Evolutionary conservation across 2,888 invertebrate genomes (phyloP).

Genomic region (Caenorhabditis panamensis): DNA sequence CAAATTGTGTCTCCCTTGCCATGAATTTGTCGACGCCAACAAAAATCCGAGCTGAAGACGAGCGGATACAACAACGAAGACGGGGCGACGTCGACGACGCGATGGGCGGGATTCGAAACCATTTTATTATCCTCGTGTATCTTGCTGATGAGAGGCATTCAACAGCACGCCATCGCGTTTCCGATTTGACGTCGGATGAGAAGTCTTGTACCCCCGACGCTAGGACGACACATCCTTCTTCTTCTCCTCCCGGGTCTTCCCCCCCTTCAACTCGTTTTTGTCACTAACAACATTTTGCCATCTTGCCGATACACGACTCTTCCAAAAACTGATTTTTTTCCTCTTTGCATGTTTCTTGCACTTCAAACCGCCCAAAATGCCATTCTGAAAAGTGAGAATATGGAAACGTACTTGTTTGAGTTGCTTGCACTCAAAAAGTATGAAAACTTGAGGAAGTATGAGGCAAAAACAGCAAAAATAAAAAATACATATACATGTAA

Average conservation of each 20-base stretch:
- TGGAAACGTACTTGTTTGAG: no score
- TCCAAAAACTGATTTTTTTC: slow-evolving; percentile 31
- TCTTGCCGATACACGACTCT: slow-evolving; percentile 43
- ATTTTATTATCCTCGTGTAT: slow-evolving; percentile 65
- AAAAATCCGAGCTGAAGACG: slow-evolving; percentile 24
- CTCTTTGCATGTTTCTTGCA: slow-evolving; percentile 1
- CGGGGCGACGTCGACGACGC: slow-evolving; percentile 27
- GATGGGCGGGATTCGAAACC: slow-evolving; percentile 44
- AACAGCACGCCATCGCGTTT: slow-evolving; percentile 65
- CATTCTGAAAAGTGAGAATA: background rate
- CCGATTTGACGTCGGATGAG: slow-evolving; percentile 60
- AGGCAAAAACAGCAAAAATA: slow-evolving; percentile 12
- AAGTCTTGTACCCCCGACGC: slow-evolving; percentile 47
- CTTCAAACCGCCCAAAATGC: background rate
- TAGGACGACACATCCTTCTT: slow-evolving; percentile 55
- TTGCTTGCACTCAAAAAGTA: background rate
- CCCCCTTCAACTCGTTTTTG: slow-evolving; percentile 55
- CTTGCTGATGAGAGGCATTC: slow-evolving; percentile 66
- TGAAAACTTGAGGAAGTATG: background rate
- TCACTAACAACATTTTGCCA: slow-evolving; percentile 58
- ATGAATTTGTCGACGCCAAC: slow-evolving; percentile 30
- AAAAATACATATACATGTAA: slow-evolving; percentile 5
- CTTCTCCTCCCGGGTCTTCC: slow-evolving; percentile 18
- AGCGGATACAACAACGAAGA: slow-evolving; percentile 39
- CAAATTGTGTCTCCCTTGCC: slow-evolving; percentile 33